phyloP scores from a whole-genome alignment of 2,797 vertebrate species.

The Coendou prehensilis region DNA sequence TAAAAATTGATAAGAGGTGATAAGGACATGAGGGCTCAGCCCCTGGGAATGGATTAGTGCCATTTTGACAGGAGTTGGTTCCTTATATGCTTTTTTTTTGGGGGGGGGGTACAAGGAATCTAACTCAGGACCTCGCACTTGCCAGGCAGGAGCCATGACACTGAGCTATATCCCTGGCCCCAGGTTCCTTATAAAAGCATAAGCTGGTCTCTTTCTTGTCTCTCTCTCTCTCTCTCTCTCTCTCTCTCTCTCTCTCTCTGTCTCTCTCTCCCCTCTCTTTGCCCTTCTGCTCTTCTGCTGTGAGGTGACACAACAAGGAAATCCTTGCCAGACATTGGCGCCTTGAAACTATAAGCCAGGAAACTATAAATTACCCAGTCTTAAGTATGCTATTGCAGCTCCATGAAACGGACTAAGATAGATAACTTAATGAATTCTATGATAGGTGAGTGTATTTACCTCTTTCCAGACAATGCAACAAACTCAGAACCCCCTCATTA shows the following conservation, averaged over 20 bases:
- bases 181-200: not conserved
- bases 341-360: not conserved
- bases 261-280: not conserved
- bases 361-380: not conserved
- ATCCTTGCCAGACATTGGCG: not conserved
- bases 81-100: not conserved
- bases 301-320: not conserved
- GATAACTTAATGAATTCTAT: not conserved
- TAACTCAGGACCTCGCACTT: too few species aligned
- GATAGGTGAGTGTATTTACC: not conserved
- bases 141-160: too few species aligned
- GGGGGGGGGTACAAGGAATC: too few species aligned
- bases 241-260: too few species aligned
- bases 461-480: not conserved
- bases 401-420: not conserved
- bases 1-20: not conserved
- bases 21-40: not conserved
- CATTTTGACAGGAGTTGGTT: not conserved
- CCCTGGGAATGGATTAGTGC: not conserved
- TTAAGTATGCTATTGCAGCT: not conserved
- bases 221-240: not conserved
- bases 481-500: not conserved
- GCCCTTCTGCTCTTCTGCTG: not conserved
- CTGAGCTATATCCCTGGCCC: too few species aligned
- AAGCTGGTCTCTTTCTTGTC: not conserved